These are phyloP conservation scores for Cyclopterus lumpus DNA, from an alignment of 2,797 vertebrate genomes.

Conservation along the genomic window DNA sequence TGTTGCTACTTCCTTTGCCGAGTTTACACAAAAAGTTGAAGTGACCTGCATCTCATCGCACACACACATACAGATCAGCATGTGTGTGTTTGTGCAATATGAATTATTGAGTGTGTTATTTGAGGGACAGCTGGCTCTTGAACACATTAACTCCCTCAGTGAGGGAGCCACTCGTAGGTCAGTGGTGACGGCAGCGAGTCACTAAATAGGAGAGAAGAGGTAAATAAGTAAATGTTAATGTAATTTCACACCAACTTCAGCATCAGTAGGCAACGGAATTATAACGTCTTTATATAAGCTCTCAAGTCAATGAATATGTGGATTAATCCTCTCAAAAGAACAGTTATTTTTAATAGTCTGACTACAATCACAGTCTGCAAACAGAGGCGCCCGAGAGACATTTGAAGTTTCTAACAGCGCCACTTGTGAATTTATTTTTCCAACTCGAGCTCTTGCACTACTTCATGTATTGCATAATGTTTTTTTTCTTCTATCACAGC, in stretches of 20 bases:
- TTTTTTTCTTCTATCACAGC: slow-evolving; percentile 4
- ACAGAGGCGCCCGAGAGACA: slow-evolving; percentile 1
- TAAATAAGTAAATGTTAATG: slow-evolving; percentile 46
- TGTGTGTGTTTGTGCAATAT: slow-evolving; percentile 51
- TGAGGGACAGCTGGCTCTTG: slow-evolving; percentile 78
- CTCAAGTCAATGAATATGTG: slow-evolving; percentile 25
- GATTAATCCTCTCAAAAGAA: slow-evolving; percentile 31
- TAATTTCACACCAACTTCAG: slow-evolving; percentile 59
- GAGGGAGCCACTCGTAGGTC: slow-evolving; percentile 46
- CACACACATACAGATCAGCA: slow-evolving; percentile 1
- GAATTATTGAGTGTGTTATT: slow-evolving; percentile 85
- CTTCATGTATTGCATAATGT: background rate
- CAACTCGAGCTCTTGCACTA: background rate
- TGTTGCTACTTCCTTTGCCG: slow-evolving; percentile 28
- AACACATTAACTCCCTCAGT: slow-evolving; percentile 72
- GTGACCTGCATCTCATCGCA: slow-evolving; percentile 34
- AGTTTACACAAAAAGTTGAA: slow-evolving; percentile 46
- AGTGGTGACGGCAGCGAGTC: slow-evolving; percentile 41
- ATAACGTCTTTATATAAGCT: slow-evolving; percentile 49
- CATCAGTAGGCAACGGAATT: slow-evolving; percentile 31
- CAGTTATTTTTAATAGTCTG: slow-evolving; percentile 29
- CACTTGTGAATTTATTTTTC: slow-evolving; percentile 14
- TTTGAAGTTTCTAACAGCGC: slow-evolving; percentile 20
- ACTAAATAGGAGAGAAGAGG: slow-evolving; percentile 26
- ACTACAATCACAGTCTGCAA: slow-evolving; percentile 19